These are phyloP conservation scores for Coregonus clupeaformis DNA, from an alignment of 2,113 vertebrate species.

Conservation along the genomic window DNA sequence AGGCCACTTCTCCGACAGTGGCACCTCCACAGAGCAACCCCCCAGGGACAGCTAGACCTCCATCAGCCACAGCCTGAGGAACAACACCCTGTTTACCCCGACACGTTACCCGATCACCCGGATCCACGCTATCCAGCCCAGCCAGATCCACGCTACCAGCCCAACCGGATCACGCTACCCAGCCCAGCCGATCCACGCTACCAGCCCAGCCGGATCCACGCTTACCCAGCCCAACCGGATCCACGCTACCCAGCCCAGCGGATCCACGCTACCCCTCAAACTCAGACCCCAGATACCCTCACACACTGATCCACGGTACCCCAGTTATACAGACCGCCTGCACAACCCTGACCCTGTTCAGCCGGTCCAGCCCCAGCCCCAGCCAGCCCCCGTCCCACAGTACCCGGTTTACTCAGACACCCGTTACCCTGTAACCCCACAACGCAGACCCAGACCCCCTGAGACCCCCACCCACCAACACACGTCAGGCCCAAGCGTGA, in stretches of 20 bases:
- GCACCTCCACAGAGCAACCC: constrained; percentile 31
- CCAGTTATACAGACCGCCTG: constrained; percentile 50
- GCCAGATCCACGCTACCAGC: no score
- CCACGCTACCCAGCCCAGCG: constrained; percentile 25
- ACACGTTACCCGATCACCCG: constrained; percentile 19
- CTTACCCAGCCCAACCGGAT: constrained; percentile 32
- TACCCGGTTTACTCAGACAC: constrained; percentile 11
- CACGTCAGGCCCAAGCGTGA: constrained; percentile 67
- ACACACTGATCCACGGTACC: constrained; percentile 55
- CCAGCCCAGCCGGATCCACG: constrained; percentile 16
- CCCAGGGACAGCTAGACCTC: constrained; percentile 24
- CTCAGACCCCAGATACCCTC: constrained; percentile 41
- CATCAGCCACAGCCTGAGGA: constrained; percentile 6
- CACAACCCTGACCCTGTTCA: constrained; percentile 48
- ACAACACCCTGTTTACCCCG: constrained; percentile 6
- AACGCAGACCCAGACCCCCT: constrained; percentile 47
- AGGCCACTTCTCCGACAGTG: no score
- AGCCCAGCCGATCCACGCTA: background rate
- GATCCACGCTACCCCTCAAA: constrained; percentile 39
- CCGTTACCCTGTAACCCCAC: constrained; percentile 52
- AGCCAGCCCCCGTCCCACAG: constrained; percentile 4
- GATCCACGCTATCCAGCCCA: no score
- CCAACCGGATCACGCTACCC: no score
- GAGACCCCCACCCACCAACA: constrained; percentile 60
- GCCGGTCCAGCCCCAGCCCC: constrained; percentile 39